phyloP scores from a whole-genome alignment of 2,797 vertebrate genomes.

The Myoxocephalus aenaeus region DNA sequence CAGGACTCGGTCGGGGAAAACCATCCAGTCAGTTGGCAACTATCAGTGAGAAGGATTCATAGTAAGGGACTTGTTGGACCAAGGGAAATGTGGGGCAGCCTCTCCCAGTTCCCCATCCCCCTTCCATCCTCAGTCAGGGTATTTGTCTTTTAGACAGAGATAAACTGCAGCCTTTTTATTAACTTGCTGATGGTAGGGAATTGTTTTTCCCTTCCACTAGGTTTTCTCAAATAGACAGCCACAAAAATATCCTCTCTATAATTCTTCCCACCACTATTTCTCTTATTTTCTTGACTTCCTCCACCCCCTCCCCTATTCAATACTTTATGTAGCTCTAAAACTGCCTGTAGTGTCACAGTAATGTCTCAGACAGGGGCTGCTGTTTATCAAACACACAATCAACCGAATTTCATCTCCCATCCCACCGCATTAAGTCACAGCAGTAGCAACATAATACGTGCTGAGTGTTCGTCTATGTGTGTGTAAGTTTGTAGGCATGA shows the following conservation, averaged over 20 bases:
- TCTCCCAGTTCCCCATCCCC: constrained; percentile 54
- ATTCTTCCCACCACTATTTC: constrained; percentile 61
- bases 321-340: constrained; percentile 48
- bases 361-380: constrained; percentile 41
- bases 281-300: constrained; percentile 59
- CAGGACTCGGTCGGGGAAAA: constrained; percentile 22
- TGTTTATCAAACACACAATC: constrained; percentile 60
- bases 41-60: constrained; percentile 55
- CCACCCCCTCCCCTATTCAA: constrained; percentile 12
- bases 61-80: constrained; percentile 62
- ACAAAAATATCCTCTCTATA: constrained; percentile 69
- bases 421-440: constrained; percentile 53
- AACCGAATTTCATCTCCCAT: constrained; percentile 62
- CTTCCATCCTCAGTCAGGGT: constrained; percentile 69
- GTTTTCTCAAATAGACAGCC: constrained; percentile 74
- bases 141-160: constrained; percentile 86
- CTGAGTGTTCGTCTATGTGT: constrained; percentile 1
- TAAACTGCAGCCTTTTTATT: constrained; percentile 83
- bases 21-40: constrained; percentile 42
- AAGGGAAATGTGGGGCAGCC: constrained; percentile 69
- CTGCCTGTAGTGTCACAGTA: constrained; percentile 55
- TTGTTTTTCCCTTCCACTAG: constrained; percentile 72
- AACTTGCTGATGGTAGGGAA: constrained; percentile 82
- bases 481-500: constrained; percentile 22
- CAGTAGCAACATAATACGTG: constrained; percentile 16